Evolutionary conservation across 2,797 vertebrate species (phyloP).

Genomic region (Lagorchestes hirsutus): DNA sequence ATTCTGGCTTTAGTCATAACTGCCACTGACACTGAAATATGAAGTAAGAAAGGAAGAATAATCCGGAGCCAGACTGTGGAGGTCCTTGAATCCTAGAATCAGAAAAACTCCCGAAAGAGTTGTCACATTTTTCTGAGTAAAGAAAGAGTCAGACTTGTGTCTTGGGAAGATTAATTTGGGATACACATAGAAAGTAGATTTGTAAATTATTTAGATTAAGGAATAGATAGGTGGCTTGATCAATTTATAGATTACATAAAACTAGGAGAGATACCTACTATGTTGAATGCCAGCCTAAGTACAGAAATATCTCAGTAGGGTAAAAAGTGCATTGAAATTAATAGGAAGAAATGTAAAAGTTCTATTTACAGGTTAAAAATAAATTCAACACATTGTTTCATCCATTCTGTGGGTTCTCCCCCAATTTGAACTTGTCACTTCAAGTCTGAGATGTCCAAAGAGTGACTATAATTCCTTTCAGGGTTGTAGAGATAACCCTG

Average conservation of each 20-base stretch:
- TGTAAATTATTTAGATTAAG: neutral
- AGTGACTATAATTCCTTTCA: neutral
- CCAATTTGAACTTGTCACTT: neutral
- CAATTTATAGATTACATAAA: neutral
- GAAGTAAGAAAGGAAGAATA: neutral
- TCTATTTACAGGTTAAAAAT: neutral
- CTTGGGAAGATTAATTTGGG: neutral
- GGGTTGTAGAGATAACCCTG: neutral
- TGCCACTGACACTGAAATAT: too few species aligned
- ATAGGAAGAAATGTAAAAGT: neutral
- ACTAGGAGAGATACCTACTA: neutral
- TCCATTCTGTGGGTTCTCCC: neutral
- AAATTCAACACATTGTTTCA: neutral
- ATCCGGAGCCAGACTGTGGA: neutral
- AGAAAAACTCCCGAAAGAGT: neutral
- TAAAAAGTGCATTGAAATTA: neutral
- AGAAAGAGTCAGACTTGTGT: neutral
- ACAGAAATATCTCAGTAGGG: neutral
- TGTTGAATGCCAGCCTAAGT: neutral
- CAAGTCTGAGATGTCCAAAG: neutral
- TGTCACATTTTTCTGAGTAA: neutral
- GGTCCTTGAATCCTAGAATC: neutral
- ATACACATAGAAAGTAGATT: neutral
- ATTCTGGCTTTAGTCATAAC: too few species aligned
- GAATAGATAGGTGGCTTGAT: neutral